Evolutionary conservation across 1,140 invertebrate genomes (phyloP).

Genomic region (Drosophila albomicans): DNA sequence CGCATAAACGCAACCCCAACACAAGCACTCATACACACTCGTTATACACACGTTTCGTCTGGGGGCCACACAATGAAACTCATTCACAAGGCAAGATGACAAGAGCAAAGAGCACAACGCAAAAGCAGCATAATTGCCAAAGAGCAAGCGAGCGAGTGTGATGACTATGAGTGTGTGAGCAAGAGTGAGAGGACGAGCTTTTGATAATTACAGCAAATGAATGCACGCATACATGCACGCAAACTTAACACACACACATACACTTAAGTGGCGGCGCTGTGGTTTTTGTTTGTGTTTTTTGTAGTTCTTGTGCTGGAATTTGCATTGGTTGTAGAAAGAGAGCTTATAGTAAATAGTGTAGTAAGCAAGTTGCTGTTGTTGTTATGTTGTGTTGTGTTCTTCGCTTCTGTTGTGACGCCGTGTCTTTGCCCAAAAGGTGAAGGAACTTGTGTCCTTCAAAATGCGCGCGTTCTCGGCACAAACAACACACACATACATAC

Average conservation of each 20-base stretch:
- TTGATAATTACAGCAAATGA: conserved; percentile 70
- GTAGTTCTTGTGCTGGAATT: conserved; percentile 18
- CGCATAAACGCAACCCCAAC: neutral
- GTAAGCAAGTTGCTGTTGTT: conserved; percentile 34
- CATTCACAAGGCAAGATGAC: conserved; percentile 56
- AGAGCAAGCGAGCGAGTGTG: conserved; percentile 1
- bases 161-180: neutral
- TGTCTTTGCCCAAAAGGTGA: conserved; percentile 57
- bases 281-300: conserved; percentile 17
- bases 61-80: conserved; percentile 45
- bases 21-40: neutral
- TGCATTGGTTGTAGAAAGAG: conserved; percentile 45
- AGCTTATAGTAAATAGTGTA: conserved; percentile 62
- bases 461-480: conserved; percentile 59
- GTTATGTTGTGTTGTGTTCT: conserved; percentile 26
- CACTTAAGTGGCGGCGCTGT: conserved; percentile 22
- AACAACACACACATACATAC: conserved; percentile 23
- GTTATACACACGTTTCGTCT: neutral
- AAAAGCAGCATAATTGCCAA: conserved; percentile 31
- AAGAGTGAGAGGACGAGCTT: conserved; percentile 14
- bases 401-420: conserved; percentile 30
- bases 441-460: conserved; percentile 80
- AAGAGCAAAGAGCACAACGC: conserved; percentile 6
- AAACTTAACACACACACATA: conserved; percentile 1
- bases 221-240: conserved; percentile 30